These are phyloP conservation scores for Drosophila hydei DNA, from an alignment of 1,140 invertebrate species.

Conservation along the genomic window DNA sequence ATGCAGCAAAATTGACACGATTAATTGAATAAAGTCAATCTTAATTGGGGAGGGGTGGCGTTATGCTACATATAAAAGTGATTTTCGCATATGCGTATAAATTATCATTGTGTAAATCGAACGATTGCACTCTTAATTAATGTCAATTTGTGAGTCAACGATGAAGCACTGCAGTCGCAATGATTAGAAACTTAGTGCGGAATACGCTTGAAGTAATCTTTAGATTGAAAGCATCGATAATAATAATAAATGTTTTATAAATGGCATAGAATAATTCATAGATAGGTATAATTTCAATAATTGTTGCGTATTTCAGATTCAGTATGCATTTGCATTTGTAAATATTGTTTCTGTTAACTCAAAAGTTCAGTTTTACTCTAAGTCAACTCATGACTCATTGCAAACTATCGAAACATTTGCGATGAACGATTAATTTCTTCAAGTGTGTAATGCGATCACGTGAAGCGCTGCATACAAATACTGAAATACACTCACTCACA, in stretches of 20 bases:
- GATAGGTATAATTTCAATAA: not conserved
- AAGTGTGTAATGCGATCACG: constrained; percentile 31
- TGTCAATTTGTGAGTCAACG: constrained; percentile 72
- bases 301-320: too few relatives aligned
- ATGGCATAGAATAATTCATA: not conserved
- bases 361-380: not conserved
- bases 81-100: constrained; percentile 52
- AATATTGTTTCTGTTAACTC: not conserved
- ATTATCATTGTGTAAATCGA: constrained; percentile 67
- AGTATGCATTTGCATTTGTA: not conserved
- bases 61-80: not conserved
- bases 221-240: constrained; percentile 10
- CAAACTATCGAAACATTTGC: constrained; percentile 26
- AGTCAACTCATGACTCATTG: constrained; percentile 11
- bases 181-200: constrained; percentile 4
- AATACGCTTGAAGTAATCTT: constrained; percentile 9
- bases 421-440: constrained; percentile 28
- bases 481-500: constrained; percentile 1
- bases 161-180: constrained; percentile 2
- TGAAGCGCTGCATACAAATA: constrained; percentile 27
- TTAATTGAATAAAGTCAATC: constrained; percentile 52
- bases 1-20: constrained; percentile 44
- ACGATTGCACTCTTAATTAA: constrained; percentile 71
- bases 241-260: constrained; percentile 1
- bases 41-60: constrained; percentile 31